phyloP scores from a whole-genome alignment of 2,888 invertebrate genomes.

The Psococerastis gibbosa region DNA sequence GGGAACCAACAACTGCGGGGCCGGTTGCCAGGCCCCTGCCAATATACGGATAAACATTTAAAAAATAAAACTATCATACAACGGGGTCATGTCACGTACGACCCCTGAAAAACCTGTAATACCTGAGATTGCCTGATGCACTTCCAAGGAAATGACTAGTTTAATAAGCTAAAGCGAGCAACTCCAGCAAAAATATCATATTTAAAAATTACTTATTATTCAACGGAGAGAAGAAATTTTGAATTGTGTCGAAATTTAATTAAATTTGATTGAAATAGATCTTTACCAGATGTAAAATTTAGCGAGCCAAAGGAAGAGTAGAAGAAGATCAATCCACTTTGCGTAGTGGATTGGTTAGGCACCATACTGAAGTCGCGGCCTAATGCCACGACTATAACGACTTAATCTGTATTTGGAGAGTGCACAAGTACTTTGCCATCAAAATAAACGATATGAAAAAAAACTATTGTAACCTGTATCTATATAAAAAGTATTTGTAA shows the following conservation, averaged over 20 bases:
- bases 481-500: background rate
- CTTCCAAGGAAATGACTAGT: constrained; percentile 11
- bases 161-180: constrained; percentile 6
- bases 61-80: background rate
- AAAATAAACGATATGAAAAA: no score
- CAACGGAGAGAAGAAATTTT: background rate
- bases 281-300: background rate
- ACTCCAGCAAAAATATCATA: background rate
- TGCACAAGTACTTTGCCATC: constrained; percentile 9
- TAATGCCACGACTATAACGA: background rate
- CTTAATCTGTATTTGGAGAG: background rate
- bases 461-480: background rate
- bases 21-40: background rate
- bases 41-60: background rate
- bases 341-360: background rate
- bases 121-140: constrained; percentile 11
- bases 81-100: background rate
- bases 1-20: constrained; percentile 7
- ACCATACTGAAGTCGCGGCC: background rate
- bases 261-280: background rate
- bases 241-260: background rate
- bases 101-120: background rate
- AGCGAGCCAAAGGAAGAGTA: background rate
- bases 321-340: background rate
- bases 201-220: background rate